Evolutionary conservation across 2,888 invertebrate species (phyloP).

Genomic region (Actias luna): DNA sequence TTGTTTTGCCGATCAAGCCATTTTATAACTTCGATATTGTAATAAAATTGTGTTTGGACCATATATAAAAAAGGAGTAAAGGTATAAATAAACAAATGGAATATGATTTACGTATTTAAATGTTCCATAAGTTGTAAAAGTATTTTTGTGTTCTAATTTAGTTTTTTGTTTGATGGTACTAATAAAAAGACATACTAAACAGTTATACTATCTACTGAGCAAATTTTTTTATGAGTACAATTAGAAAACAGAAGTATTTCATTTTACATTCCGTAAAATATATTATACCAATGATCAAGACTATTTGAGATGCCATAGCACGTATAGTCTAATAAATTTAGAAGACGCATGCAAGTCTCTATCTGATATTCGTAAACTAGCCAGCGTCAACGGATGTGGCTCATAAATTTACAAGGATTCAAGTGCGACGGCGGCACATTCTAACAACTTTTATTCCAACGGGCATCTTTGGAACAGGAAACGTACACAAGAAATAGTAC

Average conservation of each 20-base stretch:
- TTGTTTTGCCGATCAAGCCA: conserved; percentile 47
- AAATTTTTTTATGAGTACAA: neutral
- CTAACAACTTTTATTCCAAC: conserved; percentile 65
- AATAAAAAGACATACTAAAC: neutral
- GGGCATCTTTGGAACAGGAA: conserved; percentile 43
- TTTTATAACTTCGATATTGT: conserved; percentile 31
- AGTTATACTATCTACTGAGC: too few species aligned
- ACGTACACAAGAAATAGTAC: conserved; percentile 13
- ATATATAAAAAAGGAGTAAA: neutral
- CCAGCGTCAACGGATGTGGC: conserved; percentile 57
- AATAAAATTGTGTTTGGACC: conserved; percentile 4
- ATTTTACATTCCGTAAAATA: neutral
- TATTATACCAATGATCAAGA: neutral
- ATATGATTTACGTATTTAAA: neutral
- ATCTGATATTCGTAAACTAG: conserved; percentile 62
- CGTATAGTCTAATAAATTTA: conserved; percentile 30
- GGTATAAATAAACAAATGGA: neutral
- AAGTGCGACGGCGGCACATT: conserved; percentile 65
- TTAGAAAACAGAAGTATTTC: neutral
- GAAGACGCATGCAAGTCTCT: conserved; percentile 53
- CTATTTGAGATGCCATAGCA: neutral
- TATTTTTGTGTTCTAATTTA: too few species aligned
- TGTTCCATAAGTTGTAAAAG: too few species aligned
- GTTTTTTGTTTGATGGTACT: too few species aligned
- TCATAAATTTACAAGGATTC: conserved; percentile 77